Percentiles rank a stretch among this genome's conserved stretches.
phyloP scores from a whole-genome alignment of 1,140 invertebrate species.

The Cydia amplana region DNA sequence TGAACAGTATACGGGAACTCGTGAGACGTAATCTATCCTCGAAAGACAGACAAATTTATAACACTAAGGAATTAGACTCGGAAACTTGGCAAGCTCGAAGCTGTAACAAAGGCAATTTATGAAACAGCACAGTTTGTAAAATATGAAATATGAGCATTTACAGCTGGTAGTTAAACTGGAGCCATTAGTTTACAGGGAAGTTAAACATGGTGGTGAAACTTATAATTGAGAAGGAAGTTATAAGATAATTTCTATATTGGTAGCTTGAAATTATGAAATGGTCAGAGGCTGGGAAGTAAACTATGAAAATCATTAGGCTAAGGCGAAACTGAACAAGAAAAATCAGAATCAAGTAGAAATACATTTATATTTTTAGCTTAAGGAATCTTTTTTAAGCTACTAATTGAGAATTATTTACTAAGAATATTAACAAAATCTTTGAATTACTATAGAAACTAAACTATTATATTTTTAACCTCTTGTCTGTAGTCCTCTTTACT shows the following conservation, averaged over 20 bases:
- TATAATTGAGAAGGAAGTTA: not conserved
- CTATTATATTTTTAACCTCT: too few relatives aligned
- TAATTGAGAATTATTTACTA: too few relatives aligned
- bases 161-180: not conserved
- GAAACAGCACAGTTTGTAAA: not conserved
- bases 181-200: not conserved
- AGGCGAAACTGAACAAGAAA: too few relatives aligned
- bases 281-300: too few relatives aligned
- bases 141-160: not conserved
- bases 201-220: not conserved
- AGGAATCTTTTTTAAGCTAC: too few relatives aligned
- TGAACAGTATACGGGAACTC: not conserved
- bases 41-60: not conserved
- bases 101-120: constrained; percentile 4
- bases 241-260: not conserved
- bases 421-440: too few relatives aligned
- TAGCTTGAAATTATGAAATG: not conserved
- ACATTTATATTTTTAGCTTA: too few relatives aligned
- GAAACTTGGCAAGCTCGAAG: constrained; percentile 3
- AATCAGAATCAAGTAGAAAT: too few relatives aligned
- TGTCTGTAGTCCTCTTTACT: too few relatives aligned
- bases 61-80: constrained; percentile 4
- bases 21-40: not conserved
- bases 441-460: too few relatives aligned
- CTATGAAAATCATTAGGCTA: too few relatives aligned